Evolutionary conservation across 53 echinoderm and acorn worm genomes (phyloP).

Genomic region (Temnopleurus reevesii): DNA sequence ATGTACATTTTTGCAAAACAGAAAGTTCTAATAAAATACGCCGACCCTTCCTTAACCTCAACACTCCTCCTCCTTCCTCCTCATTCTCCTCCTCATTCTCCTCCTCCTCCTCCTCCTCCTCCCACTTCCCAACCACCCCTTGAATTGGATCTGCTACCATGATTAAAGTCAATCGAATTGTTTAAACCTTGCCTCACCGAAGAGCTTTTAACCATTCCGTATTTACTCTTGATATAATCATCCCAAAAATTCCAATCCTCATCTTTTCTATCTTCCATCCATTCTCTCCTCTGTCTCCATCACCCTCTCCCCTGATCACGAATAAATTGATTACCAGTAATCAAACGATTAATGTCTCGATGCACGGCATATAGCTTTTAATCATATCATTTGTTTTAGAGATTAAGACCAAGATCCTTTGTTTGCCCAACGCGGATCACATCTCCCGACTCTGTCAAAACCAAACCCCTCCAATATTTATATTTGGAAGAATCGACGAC

Average conservation of each 20-base stretch:
- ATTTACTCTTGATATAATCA: background rate
- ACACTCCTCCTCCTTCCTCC: background rate
- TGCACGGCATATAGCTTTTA: background rate
- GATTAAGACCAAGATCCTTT: background rate
- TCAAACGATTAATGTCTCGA: background rate
- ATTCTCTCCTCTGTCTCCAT: background rate
- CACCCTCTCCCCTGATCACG: background rate
- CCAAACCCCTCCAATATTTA: slow-evolving; percentile 6
- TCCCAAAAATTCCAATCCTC: background rate
- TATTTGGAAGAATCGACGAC: background rate
- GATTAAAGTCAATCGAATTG: too few relatives aligned
- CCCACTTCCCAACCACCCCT: background rate
- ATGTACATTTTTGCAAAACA: background rate
- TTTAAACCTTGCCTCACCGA: background rate
- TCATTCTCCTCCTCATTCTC: background rate
- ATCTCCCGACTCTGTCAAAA: slow-evolving; percentile 10
- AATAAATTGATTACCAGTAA: background rate
- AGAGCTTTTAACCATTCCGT: background rate
- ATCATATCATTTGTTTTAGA: background rate
- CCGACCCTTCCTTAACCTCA: background rate
- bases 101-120: background rate
- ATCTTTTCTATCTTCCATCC: too few relatives aligned
- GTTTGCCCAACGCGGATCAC: background rate
- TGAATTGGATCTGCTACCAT: background rate
- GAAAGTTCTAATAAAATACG: too few relatives aligned